These are phyloP conservation scores for Rambutsinella grinnellia DNA, from an alignment of 2,888 invertebrate genomes.

Conservation along the genomic window DNA sequence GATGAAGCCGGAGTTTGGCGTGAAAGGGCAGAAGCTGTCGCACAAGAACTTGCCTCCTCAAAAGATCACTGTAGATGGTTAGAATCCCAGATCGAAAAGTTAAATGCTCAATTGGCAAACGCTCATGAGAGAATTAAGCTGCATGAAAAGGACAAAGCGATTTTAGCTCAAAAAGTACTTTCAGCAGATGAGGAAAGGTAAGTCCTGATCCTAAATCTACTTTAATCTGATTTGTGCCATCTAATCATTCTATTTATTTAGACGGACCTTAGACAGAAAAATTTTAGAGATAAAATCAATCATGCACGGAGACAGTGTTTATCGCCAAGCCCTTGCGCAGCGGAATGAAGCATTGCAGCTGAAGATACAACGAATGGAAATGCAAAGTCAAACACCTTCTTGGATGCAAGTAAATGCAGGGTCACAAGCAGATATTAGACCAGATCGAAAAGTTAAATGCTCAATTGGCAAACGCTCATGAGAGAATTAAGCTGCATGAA, in stretches of 20 bases:
- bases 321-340: slow-evolving; percentile 57
- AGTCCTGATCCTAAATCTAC: no score
- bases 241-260: no score
- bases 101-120: slow-evolving; percentile 60
- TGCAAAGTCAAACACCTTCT: no score
- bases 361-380: slow-evolving; percentile 61
- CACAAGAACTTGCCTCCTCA: slow-evolving; percentile 46
- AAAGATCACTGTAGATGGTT: slow-evolving; percentile 62
- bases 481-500: slow-evolving; percentile 58
- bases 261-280: slow-evolving; percentile 61
- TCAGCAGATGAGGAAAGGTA: slow-evolving; percentile 61
- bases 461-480: slow-evolving; percentile 60
- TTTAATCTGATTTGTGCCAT: background rate
- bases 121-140: slow-evolving; percentile 59
- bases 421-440: no score
- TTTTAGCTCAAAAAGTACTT: slow-evolving; percentile 57
- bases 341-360: slow-evolving; percentile 60
- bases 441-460: slow-evolving; percentile 59
- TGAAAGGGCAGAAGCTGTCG: slow-evolving; percentile 32
- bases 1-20: slow-evolving; percentile 50
- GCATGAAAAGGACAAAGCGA: slow-evolving; percentile 59
- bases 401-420: slow-evolving; percentile 60
- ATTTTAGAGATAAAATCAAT: slow-evolving; percentile 57
- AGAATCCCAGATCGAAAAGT: slow-evolving; percentile 58
- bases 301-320: slow-evolving; percentile 57